Evolutionary conservation across 2,797 vertebrate genomes (phyloP).

Genomic region (Tokudaia muenninki): DNA sequence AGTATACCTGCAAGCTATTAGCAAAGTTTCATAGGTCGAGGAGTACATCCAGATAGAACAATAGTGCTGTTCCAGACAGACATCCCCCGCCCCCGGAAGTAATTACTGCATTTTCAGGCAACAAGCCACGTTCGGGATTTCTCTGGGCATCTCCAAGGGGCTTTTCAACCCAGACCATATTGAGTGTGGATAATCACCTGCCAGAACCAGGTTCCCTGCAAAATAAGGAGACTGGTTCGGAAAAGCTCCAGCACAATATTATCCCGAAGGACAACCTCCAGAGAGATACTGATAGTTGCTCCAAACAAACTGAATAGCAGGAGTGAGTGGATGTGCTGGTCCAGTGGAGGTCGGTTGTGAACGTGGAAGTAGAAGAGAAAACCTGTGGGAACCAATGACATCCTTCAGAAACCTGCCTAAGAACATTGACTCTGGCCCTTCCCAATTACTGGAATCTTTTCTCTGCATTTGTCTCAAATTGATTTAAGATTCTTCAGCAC

Average conservation of each 20-base stretch:
- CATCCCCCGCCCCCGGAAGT: fast-evolving
- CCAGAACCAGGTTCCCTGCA: conserved; percentile 98
- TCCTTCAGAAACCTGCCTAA: not conserved
- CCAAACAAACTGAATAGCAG: conserved; percentile 92
- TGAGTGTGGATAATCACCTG: conserved; percentile 89
- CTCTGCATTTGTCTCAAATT: not conserved
- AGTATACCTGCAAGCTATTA: not conserved
- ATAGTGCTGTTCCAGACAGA: not conserved
- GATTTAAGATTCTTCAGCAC: not conserved
- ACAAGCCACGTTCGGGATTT: not conserved
- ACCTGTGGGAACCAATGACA: conserved; percentile 86
- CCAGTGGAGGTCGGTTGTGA: conserved; percentile 91
- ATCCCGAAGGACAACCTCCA: conserved; percentile 92
- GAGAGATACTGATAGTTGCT: conserved; percentile 86
- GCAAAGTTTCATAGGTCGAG: not conserved
- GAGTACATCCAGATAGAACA: not conserved
- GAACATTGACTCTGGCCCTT: not conserved
- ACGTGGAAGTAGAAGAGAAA: conserved; percentile 96
- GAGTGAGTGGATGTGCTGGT: conserved; percentile 95
- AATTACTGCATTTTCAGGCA: not conserved
- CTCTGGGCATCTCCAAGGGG: not conserved
- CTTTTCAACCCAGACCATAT: fast-evolving
- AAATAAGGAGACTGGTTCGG: conserved; percentile 88
- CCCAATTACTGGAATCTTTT: not conserved
- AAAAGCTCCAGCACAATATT: conserved; percentile 93